Conservation (phyloP, 2,113 vertebrate species). For the Cinclus mexicanus region DNA sequence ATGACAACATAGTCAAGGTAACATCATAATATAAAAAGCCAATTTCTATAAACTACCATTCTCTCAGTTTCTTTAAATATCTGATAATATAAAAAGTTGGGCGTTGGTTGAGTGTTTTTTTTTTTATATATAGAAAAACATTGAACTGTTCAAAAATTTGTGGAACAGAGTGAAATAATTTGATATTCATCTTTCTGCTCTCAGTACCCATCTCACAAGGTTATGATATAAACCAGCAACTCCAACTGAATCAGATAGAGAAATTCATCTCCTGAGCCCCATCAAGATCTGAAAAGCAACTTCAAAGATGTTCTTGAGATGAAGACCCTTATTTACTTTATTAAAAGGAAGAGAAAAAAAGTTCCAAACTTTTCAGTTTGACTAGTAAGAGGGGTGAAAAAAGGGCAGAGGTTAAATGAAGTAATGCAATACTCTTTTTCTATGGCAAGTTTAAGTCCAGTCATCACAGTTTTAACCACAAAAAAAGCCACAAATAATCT, state of each 20-base stretch:
- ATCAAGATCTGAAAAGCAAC: conserved; percentile 14
- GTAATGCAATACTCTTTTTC: background rate
- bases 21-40: background rate
- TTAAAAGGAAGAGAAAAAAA: background rate
- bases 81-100: background rate
- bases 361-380: background rate
- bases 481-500: background rate
- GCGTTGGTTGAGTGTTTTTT: background rate
- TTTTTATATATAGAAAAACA: background rate
- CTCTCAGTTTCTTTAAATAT: background rate
- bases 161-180: background rate
- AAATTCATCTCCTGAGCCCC: background rate
- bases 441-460: background rate
- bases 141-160: background rate
- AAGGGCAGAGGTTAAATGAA: background rate
- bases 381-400: background rate
- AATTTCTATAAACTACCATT: background rate
- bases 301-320: background rate
- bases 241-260: background rate
- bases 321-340: background rate
- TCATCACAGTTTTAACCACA: background rate
- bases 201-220: background rate
- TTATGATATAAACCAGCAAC: background rate
- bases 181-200: background rate
- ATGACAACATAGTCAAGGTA: background rate